These are phyloP conservation scores for Andrena chrysosceles DNA, from an alignment of 2,888 invertebrate genomes.

Conservation along the genomic window DNA sequence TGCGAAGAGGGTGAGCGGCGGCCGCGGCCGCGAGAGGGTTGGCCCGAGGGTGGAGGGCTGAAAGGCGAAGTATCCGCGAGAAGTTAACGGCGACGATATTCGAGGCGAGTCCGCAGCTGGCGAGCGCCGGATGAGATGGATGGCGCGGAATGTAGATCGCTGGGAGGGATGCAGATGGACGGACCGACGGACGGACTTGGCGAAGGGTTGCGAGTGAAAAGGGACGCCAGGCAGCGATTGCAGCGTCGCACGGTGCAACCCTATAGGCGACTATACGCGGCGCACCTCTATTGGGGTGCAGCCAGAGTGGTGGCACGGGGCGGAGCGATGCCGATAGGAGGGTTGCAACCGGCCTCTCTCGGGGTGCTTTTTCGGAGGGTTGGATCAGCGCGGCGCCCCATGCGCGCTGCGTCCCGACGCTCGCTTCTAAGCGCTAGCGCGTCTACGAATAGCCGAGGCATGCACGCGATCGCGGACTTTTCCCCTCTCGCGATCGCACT, in stretches of 20 bases:
- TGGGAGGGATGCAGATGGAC: conserved; percentile 63
- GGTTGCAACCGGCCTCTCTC: conserved; percentile 81
- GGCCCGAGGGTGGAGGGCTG: conserved; percentile 14
- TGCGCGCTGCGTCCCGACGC: conserved; percentile 71
- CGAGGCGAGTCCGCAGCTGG: conserved; percentile 65
- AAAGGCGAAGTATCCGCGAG: conserved; percentile 38
- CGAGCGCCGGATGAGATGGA: conserved; percentile 58
- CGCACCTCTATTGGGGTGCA: conserved; percentile 67
- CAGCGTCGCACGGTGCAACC: conserved; percentile 66
- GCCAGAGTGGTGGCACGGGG: conserved; percentile 79
- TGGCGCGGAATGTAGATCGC: conserved; percentile 65
- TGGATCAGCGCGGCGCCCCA: conserved; percentile 79
- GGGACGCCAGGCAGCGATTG: conserved; percentile 64
- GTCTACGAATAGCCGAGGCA: conserved; percentile 19
- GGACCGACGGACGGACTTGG: conserved; percentile 48
- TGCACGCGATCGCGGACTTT: conserved; percentile 15
- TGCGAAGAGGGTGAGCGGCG: conserved; percentile 10
- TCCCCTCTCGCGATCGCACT: not conserved
- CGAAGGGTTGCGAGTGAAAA: conserved; percentile 67
- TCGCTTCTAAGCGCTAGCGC: conserved; percentile 15
- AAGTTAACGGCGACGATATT: conserved; percentile 60
- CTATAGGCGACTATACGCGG: conserved; percentile 69
- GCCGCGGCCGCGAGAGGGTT: conserved; percentile 21
- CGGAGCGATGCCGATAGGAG: conserved; percentile 82
- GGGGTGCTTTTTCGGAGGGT: conserved; percentile 81